Evolutionary conservation across 2,113 vertebrate genomes (phyloP).

Genomic region (Coracopsis vasa): DNA sequence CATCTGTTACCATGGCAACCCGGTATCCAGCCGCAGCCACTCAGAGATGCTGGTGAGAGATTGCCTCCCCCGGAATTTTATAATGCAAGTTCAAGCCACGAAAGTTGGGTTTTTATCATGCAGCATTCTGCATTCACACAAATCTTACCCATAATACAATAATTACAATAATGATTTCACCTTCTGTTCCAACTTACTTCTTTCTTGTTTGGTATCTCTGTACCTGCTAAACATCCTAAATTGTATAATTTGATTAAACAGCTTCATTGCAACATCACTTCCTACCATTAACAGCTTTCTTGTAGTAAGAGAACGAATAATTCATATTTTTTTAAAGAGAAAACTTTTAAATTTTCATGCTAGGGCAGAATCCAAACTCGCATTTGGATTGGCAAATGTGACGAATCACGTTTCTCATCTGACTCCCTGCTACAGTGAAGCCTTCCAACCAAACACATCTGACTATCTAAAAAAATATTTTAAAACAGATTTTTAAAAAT

Average conservation of each 20-base stretch:
- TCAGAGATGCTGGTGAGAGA: constrained; percentile 64
- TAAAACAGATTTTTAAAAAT: not conserved
- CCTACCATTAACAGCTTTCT: not conserved
- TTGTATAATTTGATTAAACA: not conserved
- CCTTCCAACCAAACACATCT: not conserved
- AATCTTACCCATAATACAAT: constrained; percentile 28
- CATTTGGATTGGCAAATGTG: not conserved
- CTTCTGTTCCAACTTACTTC: not conserved
- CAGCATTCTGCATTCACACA: constrained; percentile 12
- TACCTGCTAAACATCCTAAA: not conserved
- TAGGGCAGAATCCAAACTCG: not conserved
- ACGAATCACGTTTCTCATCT: not conserved
- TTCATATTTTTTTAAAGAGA: not conserved
- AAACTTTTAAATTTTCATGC: not conserved
- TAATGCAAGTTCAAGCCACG: not conserved
- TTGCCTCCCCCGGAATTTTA: constrained; percentile 37
- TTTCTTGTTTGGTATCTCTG: not conserved
- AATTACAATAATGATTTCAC: constrained; percentile 12
- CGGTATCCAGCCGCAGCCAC: constrained; percentile 67
- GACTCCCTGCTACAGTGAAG: not conserved
- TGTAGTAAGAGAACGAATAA: not conserved
- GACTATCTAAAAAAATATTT: not conserved
- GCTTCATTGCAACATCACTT: not conserved
- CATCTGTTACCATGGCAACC: constrained; percentile 82
- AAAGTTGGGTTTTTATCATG: not conserved